Evolutionary conservation across 2,113 vertebrate species (phyloP).

Genomic region (Rhizomys pruinosus): DNA sequence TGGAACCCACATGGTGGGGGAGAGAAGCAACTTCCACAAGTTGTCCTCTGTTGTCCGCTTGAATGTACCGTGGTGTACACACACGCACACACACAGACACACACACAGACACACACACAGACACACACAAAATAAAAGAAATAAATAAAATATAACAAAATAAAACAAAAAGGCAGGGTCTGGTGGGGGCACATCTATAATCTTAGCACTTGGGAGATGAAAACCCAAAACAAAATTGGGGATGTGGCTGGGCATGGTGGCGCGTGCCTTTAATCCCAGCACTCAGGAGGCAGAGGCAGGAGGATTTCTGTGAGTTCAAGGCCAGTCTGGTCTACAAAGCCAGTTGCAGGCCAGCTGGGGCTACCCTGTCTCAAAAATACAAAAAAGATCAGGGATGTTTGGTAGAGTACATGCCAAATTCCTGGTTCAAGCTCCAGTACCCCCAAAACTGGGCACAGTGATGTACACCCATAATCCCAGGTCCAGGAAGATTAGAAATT

Average conservation of each 20-base stretch:
- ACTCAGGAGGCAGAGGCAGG: too few relatives aligned
- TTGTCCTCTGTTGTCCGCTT: neutral
- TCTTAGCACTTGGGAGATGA: neutral
- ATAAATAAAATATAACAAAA: neutral
- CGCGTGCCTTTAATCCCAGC: too few relatives aligned
- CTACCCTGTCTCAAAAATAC: too few relatives aligned
- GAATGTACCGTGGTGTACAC: neutral
- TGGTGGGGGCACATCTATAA: neutral
- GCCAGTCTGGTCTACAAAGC: too few relatives aligned
- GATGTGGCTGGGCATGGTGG: too few relatives aligned
- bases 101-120: neutral
- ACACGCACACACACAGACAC: neutral
- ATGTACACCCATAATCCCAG: neutral
- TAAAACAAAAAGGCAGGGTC: neutral
- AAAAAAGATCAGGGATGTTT: neutral
- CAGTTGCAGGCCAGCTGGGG: too few relatives aligned
- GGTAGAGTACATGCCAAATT: neutral
- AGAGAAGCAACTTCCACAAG: neutral
- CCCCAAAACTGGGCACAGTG: neutral
- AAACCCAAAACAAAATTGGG: neutral
- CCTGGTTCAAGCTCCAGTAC: neutral
- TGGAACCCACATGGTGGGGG: neutral
- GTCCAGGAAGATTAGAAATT: neutral
- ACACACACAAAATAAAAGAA: too few relatives aligned
- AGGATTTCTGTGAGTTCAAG: too few relatives aligned